Evolutionary conservation across 2,888 invertebrate species (phyloP), one percentile per base, ranked within the genome.

Genomic region (Pollenia amentaria): DNA sequence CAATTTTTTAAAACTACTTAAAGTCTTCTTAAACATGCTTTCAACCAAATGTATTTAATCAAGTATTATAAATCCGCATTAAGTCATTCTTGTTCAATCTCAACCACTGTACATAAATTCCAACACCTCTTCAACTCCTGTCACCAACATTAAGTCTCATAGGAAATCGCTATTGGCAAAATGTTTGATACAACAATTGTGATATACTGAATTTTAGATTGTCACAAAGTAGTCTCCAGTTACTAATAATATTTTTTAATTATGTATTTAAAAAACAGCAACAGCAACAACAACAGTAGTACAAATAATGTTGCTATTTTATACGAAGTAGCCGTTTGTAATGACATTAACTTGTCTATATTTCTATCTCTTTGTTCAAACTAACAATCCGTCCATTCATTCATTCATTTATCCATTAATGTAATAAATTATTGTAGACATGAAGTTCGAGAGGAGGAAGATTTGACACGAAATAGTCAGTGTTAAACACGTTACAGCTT

Each of bases 181-280:
- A 42, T 51, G 51, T 18, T 42, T 48, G 69, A 40, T 60, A 42
- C 18, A 57, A 38, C 69, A 73, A 72, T 38, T 73, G 40, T 73
- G 44, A 53, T 67, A 42, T 14, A 57, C 42, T 8, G 62, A 73
- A 62, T 80, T 83, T 83, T 69, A 73, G 84, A 81, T 87, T 69
- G 55, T 81, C 77, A 84, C 81, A 85, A 53, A 42, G 40, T 76
- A 79, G 53, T 55, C 78, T 75, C 84, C 60, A 65, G 81, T 78
- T 78, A 78, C 70, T 82, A 65, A 79, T 82, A 82, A 85, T 85
- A 78, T 81, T 87, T 81, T 75, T 76, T 84, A 51, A 78, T 82
- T 82, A 67, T 73, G 29, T 78, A 42, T 62, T 55, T 38, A 60
- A 72, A 76, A 12, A 55, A 12, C 16, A 51, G n/a, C n/a, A 70